Base-by-base conservation (phyloP, 2,797 vertebrate genomes). In the Emys orbicularis region DNA sequence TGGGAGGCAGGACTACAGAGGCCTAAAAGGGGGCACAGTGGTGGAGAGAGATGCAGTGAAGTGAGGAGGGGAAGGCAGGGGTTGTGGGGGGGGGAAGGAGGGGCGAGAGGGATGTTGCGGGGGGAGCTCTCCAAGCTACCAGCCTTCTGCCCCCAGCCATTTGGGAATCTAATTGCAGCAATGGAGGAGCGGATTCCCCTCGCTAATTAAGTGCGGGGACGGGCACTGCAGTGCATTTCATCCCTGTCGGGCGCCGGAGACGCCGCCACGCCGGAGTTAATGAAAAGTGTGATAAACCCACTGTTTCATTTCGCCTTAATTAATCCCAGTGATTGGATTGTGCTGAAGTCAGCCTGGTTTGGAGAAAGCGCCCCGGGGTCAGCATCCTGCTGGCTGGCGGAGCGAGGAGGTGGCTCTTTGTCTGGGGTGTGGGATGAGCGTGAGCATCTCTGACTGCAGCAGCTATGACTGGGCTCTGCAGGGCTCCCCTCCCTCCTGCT, bases 231-330 rank as follows among this genome's bases (percentile, higher is more conserved):
- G 79, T 16, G 6, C 50, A 68, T 37, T 76, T 76, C 52, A 65
- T 74, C 57, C 47, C 85, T 54, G 81, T 77, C 41, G 27, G 79
- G 83, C 34, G 37, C 16, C 57, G 68, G 87, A 81, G 41, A 77
- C 27, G 68, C 93, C 29, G 0, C 81, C 29, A 41, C 68, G 29
- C 4, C 81, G 56, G 74, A 96, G 61, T 93, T 96, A 96, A 97
- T 96, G 95, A 91, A 93, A 94, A 95, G 49, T 92, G 84, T 82
- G 84, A 96, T 93, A 95, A 97, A 92, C 76, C 54, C 79, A 83
- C 49, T 49, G 59, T 94, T 96, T 94, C 90, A 79, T 94, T 96
- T 92, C 89, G 84, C 77, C 57, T 90, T 96, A 96, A 97, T 97
- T 96, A 97, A 97, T 92, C 80, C 57, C 87, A 95, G 83, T 76